Evolutionary conservation across 2,113 vertebrate genomes (phyloP), one percentile per base, ranked within the genome.

Genomic region (Salvelinus fontinalis): DNA sequence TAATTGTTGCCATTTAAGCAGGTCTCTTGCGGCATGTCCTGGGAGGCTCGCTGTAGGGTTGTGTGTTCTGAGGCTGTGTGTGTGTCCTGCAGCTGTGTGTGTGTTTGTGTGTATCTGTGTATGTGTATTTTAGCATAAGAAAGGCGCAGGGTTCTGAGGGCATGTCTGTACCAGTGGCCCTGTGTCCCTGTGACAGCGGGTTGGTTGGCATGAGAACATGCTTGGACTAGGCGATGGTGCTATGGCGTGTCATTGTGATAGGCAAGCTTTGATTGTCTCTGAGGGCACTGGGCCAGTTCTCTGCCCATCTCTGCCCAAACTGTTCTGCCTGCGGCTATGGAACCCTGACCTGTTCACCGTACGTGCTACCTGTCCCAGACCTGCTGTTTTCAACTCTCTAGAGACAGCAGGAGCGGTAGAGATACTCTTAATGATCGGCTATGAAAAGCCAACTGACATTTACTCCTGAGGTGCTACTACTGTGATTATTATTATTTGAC

Each of bases 1-100:
- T 92, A 92, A 93, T 91, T 91, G 88, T 90, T 85, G 86, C 86
- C 90, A 90, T 75, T 85, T 84, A 85, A 79, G 84, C 80, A 76
- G 80, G 79, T 84, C 84, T 89, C 87, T 85, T 75, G 88, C 78
- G 85, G 76, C 71, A 73, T 76, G 84, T 79, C 81, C 81, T 68
- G 73, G 81, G 73, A 68, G 81, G 67, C 3, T 20, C 82, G 79
- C 71, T 79, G 78, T 57, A 67, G 0, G 6, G 48, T 57, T 70
- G 9, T 59, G 54, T 71, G 26, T 72, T n/a, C 73, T 9, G 67
- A 71, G 11, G 22, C 31, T 24, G 54, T 14, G 73, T 73, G 62
- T 68, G 60, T 34, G 76, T 69, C 9, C n/a, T 51, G 44, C 16
- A 5, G 49, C 22, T 49, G 39, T 39, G 62, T 62, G 29, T 6